These are phyloP conservation scores for Drosophila varians DNA, from an alignment of 1,140 invertebrate genomes.

Conservation along the genomic window DNA sequence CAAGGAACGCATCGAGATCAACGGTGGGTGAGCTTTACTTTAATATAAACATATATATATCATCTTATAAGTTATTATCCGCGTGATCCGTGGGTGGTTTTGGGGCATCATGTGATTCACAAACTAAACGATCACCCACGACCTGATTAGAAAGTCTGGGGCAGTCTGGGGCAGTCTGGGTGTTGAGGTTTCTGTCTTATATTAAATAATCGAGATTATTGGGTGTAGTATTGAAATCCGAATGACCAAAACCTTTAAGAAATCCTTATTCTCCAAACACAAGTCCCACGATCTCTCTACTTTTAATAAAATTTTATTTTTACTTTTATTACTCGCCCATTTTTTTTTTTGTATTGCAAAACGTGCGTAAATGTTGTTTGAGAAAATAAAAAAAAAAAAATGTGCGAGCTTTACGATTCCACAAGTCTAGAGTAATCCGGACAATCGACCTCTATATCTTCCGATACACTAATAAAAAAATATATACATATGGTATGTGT, in stretches of 20 bases:
- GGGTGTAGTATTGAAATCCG: too few relatives aligned
- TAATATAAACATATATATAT: too few relatives aligned
- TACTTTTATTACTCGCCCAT: conserved; percentile 6
- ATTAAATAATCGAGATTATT: too few relatives aligned
- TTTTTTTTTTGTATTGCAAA: conserved; percentile 38
- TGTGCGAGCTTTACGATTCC: conserved; percentile 61
- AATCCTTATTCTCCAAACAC: not conserved
- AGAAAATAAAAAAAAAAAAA: conserved; percentile 14
- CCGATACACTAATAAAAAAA: not conserved
- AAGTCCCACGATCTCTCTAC: not conserved
- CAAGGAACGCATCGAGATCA: conserved; percentile 87
- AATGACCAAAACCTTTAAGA: too few relatives aligned
- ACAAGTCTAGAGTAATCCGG: conserved; percentile 47
- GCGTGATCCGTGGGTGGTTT: conserved; percentile 18
- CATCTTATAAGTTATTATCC: too few relatives aligned
- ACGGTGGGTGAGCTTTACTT: conserved; percentile 86
- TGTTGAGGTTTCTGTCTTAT: not conserved
- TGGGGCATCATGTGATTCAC: conserved; percentile 53
- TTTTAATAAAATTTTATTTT: not conserved
- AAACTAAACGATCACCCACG: conserved; percentile 62
- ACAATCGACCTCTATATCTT: conserved; percentile 46
- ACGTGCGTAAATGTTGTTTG: conserved; percentile 62
- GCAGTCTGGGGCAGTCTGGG: not conserved
- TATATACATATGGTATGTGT: not conserved
- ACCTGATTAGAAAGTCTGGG: conserved; percentile 27